A percentile compares a stretch with the other conserved stretches of the same genome.
Conservation (phyloP, 2,113 vertebrate species). For the Amia ocellicauda region DNA sequence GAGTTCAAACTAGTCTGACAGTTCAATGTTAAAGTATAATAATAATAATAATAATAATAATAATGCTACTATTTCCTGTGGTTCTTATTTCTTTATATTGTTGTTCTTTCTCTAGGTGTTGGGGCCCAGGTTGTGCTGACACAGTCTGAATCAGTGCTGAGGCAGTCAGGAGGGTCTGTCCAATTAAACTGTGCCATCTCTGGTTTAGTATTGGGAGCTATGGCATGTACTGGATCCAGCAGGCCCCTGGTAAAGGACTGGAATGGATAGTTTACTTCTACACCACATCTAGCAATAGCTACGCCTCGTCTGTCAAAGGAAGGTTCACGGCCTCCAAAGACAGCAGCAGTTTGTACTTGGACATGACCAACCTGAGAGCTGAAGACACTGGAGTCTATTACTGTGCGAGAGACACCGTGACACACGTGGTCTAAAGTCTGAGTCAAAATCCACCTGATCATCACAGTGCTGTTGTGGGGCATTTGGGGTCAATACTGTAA, state of each 20-base stretch:
- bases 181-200: background rate
- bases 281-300: background rate
- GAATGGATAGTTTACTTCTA: slow-evolving; percentile 4
- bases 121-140: background rate
- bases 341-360: background rate
- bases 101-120: no score
- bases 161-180: background rate
- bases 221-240: background rate
- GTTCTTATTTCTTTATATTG: no score
- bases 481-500: no score
- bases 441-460: no score
- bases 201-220: background rate
- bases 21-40: no score
- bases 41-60: no score
- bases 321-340: background rate
- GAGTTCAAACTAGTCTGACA: no score
- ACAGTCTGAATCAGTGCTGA: background rate
- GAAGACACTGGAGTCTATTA: slow-evolving; percentile 2
- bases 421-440: background rate
- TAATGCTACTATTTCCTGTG: no score
- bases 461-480: no score
- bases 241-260: slow-evolving; percentile 1
- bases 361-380: background rate
- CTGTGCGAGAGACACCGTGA: background rate
- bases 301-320: background rate